Conservation (phyloP, 2,888 invertebrate genomes). For the Drosophila gaucha region DNA sequence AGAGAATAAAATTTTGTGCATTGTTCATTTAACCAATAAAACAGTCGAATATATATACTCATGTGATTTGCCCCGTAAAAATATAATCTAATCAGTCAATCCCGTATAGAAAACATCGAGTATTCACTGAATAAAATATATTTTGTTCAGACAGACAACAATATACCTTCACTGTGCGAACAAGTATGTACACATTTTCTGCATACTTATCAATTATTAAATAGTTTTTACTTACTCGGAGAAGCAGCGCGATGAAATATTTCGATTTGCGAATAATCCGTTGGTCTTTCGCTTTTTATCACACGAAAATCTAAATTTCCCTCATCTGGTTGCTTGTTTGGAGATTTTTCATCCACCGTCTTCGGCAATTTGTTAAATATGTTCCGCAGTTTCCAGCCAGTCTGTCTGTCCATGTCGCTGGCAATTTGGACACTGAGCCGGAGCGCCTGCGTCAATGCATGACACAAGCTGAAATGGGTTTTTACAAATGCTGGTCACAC, state of each 20-base stretch:
- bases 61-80: too few species aligned
- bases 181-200: neutral
- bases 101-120: too few species aligned
- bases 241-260: slow-evolving; percentile 85
- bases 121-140: too few species aligned
- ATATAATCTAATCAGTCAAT: too few species aligned
- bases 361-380: slow-evolving; percentile 16
- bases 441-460: slow-evolving; percentile 17
- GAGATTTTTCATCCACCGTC: neutral
- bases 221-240: slow-evolving; percentile 77
- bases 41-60: too few species aligned
- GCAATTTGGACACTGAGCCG: slow-evolving; percentile 42
- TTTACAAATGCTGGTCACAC: slow-evolving; percentile 35
- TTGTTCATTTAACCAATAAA: too few species aligned
- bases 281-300: slow-evolving; percentile 30
- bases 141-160: too few species aligned
- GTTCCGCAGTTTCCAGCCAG: slow-evolving; percentile 43
- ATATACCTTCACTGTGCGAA: too few species aligned
- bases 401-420: slow-evolving; percentile 61
- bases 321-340: slow-evolving; percentile 21
- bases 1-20: too few species aligned
- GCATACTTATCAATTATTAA: neutral
- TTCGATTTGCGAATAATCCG: slow-evolving; percentile 67
- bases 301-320: slow-evolving; percentile 31
- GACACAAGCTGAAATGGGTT: neutral